phyloP scores from a whole-genome alignment of 2,113 vertebrate species.

The Fulmarus glacialis region DNA sequence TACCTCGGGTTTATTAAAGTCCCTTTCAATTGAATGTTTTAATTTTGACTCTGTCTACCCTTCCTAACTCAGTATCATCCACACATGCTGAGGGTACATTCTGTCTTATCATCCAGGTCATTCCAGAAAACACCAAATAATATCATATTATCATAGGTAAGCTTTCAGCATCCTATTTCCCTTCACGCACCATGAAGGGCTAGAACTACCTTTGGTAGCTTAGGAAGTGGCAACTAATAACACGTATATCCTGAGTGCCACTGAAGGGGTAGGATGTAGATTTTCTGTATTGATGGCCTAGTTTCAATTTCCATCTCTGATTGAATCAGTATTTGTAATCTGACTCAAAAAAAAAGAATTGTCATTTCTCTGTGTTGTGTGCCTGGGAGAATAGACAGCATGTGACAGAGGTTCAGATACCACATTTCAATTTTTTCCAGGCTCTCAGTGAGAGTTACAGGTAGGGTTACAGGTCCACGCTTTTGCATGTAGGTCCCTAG shows the following conservation, averaged over 20 bases:
- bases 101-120: neutral
- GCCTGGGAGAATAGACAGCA: neutral
- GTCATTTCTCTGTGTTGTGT: neutral
- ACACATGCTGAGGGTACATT: neutral
- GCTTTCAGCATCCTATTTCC: neutral
- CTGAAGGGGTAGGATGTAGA: fast-evolving
- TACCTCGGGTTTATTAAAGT: neutral
- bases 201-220: neutral
- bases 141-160: neutral
- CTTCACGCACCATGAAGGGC: neutral
- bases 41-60: neutral
- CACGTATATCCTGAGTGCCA: no score
- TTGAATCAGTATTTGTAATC: neutral
- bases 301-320: neutral
- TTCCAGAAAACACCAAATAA: neutral
- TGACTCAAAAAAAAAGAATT: neutral
- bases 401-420: fast-evolving
- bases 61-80: neutral
- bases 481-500: neutral
- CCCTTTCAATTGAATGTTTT: neutral
- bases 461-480: fast-evolving
- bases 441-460: neutral
- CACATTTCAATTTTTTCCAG: neutral
- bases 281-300: fast-evolving
- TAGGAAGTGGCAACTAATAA: neutral